Base-by-base conservation (phyloP, 2,797 vertebrate genomes). In the Thamnophis elegans region DNA sequence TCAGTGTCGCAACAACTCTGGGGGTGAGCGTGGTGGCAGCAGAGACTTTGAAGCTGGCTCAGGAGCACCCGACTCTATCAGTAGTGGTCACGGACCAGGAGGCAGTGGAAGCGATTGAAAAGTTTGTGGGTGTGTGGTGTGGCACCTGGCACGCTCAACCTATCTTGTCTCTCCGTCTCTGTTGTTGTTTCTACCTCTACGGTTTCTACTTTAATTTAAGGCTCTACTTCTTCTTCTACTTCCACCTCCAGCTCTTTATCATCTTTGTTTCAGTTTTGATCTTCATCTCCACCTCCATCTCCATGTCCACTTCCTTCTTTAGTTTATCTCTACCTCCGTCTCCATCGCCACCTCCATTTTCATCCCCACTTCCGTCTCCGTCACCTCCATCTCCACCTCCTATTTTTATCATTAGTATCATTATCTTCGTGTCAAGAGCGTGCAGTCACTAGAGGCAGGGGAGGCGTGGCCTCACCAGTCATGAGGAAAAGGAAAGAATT, bases 1-100 rank as follows among this genome's bases (percentile, higher is more conserved):
- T 28, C 92, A 99, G 98, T 47, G 92, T 99, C 16, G 98, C 98
- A 6, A 98, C 98, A 90, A 98, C 98, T 0, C 96, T 99, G 90
- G 98, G 98, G 0, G 96, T 98, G 60, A 97, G 96, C 0, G 97
- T 97, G 0, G 98, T 99, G 16, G 98, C 97, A 0, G 97, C 96
- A 0, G 98, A 98, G 96, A 97, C 98, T 0, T 95, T 98, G 93
- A 98, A 98, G 90, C 96, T 98, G 89, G 97, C 97, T 54, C n/a
- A 91, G 0, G 98, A 99, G 92, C 98, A 99, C 94, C 89, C 95
- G 0, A 97, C 99, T 58, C 97, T 98, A 94, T 98, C 98, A 0
- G 98, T 98, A 89, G 96, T 98, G 0, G 93, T 99, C 96, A 97
- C 98, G 0, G 98, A 99, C 95, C 98, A 97, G 95, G 97, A 99